These are phyloP conservation scores for Sialis fuliginosa DNA, from an alignment of 2,888 invertebrate genomes.

Conservation along the genomic window DNA sequence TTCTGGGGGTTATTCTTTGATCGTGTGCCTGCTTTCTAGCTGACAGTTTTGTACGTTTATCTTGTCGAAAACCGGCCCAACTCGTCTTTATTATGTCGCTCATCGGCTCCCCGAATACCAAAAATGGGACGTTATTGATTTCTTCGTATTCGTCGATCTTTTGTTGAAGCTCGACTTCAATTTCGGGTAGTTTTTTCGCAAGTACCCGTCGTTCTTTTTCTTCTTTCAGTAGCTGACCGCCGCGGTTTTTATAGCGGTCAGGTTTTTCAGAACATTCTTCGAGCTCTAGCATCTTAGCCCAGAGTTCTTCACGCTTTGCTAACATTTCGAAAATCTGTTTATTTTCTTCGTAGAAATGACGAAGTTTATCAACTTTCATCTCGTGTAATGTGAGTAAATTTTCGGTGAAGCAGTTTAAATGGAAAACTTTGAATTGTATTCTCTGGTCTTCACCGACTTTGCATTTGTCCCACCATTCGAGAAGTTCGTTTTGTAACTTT, in stretches of 20 bases:
- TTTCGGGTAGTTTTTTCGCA: constrained; percentile 50
- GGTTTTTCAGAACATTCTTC: constrained; percentile 63
- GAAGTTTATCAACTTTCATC: constrained; percentile 51
- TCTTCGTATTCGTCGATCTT: constrained; percentile 35
- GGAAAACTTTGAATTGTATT: constrained; percentile 42
- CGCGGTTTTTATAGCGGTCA: constrained; percentile 70
- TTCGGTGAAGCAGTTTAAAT: constrained; percentile 55
- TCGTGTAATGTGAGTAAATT: constrained; percentile 66
- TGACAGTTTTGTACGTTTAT: constrained; percentile 31
- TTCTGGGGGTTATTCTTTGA: constrained; percentile 10
- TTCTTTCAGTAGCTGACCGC: constrained; percentile 68
- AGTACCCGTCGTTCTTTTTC: constrained; percentile 74
- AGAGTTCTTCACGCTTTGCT: constrained; percentile 46
- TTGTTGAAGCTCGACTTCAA: constrained; percentile 44
- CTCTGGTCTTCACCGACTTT: constrained; percentile 45
- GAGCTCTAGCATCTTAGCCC: constrained; percentile 57
- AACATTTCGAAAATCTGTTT: constrained; percentile 48
- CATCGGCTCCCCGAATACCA: constrained; percentile 43
- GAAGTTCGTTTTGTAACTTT: constrained; percentile 51
- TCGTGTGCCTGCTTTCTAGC: constrained; percentile 29
- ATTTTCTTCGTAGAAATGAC: constrained; percentile 43
- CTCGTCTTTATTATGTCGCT: constrained; percentile 39
- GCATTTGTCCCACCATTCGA: constrained; percentile 58
- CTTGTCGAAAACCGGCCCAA: constrained; percentile 40
- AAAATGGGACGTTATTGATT: constrained; percentile 34